A percentile compares a stretch with the other conserved stretches of the same genome.
phyloP scores from a whole-genome alignment of 2,797 vertebrate species.

The Pantherophis alleghaniensis region DNA sequence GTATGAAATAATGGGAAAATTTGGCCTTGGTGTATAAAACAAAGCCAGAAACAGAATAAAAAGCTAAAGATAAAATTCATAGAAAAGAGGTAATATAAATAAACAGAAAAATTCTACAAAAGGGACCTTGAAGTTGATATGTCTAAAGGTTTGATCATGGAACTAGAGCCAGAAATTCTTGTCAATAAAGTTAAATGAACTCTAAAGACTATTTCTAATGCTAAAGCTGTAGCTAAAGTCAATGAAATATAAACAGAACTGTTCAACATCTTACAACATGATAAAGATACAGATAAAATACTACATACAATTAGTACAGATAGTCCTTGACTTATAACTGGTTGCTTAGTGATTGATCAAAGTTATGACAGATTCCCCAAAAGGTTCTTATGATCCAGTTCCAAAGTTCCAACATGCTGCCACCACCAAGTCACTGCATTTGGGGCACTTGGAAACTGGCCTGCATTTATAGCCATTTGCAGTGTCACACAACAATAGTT shows the following conservation, averaged over 20 bases:
- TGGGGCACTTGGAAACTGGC: not conserved
- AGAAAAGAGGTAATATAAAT: not conserved
- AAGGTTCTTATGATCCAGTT: not conserved
- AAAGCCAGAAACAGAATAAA: not conserved
- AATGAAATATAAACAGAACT: not conserved
- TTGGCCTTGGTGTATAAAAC: not conserved
- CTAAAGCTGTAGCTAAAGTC: not conserved
- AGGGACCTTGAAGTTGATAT: not conserved
- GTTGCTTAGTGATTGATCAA: not conserved
- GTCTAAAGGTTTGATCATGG: not conserved
- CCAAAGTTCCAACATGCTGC: not conserved
- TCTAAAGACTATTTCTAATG: not conserved
- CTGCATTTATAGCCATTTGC: not conserved
- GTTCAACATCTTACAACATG: not conserved
- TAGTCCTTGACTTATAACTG: not conserved
- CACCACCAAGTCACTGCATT: not conserved
- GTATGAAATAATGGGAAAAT: not conserved
- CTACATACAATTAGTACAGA: not conserved
- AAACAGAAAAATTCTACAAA: not conserved
- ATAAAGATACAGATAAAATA: not conserved
- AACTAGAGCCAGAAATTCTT: not conserved
- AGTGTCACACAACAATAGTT: not conserved
- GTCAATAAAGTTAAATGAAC: not conserved
- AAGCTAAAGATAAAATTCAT: not conserved
- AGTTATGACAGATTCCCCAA: not conserved